Percentiles rank a stretch among this genome's conserved stretches.
Evolutionary conservation across 1,140 invertebrate genomes (phyloP).

Genomic region (Papilio polytes): DNA sequence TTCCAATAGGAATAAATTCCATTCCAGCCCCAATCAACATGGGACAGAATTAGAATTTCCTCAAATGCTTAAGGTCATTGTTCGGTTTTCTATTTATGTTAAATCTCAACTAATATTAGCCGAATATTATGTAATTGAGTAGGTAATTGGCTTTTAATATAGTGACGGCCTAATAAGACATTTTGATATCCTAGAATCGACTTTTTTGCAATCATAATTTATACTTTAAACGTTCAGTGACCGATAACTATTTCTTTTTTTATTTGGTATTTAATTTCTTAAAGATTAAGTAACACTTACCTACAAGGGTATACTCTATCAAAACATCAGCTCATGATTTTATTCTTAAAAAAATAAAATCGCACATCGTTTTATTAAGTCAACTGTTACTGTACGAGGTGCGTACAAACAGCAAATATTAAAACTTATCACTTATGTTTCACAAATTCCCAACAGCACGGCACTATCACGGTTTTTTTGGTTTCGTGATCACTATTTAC

Average conservation of each 20-base stretch:
- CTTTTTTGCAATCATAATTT: not conserved
- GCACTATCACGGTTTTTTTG: constrained; percentile 62
- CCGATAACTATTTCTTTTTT: too few relatives aligned
- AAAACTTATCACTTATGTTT: constrained; percentile 51
- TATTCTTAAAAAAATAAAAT: not conserved
- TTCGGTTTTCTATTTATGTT: not conserved
- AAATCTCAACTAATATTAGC: not conserved
- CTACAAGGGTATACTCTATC: not conserved
- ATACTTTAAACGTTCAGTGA: too few relatives aligned
- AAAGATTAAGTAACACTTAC: not conserved
- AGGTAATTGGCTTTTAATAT: not conserved
- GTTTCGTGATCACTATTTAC: constrained; percentile 65
- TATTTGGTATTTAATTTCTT: too few relatives aligned
- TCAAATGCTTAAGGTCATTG: not conserved
- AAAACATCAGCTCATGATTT: constrained; percentile 14
- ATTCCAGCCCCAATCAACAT: not conserved
- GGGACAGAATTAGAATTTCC: not conserved
- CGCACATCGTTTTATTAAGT: not conserved
- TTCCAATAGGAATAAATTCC: constrained; percentile 28
- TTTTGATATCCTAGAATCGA: not conserved
- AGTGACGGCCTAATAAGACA: not conserved
- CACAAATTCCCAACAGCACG: constrained; percentile 70
- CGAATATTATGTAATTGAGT: constrained; percentile 7
- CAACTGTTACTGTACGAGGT: not conserved
- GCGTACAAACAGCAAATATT: constrained; percentile 36